Evolutionary conservation across 1,140 invertebrate species (phyloP), one percentile per base, ranked within the genome.

Genomic region (Temnothorax longispinosus): DNA sequence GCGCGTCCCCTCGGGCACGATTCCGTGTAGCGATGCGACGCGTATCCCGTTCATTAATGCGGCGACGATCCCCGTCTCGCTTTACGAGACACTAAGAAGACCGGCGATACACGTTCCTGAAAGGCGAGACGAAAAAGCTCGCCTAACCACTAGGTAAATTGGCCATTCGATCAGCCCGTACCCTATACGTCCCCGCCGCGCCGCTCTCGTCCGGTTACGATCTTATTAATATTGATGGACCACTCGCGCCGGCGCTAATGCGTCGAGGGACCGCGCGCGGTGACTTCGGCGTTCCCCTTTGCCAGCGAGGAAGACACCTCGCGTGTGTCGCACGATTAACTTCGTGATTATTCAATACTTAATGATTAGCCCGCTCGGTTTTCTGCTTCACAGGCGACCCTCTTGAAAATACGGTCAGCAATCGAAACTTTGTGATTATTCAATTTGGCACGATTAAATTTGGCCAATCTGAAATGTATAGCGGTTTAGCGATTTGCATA

Each of bases 151-250:
- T 78, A 77, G 60, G 62, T 76, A 91, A 91, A 91, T 91, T 87
- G 87, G 75, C 67, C 74, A 44, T 84, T 64, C 72, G 86, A 87
- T 78, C 90, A 64, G 52, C 81, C 77, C 27, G 27, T 58, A 82
- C 89, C 74, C 64, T 82, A 47, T 64, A 65, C 89, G 32, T 65
- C 56, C 84, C 69, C 69, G 76, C 71, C 71, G 6, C 38, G 38
- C 6, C 52, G 3, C 52, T 15, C 52, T 27, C 80, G 87, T 89
- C 65, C 86, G 78, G 78, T 89, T 88, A 87, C 80, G 81, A 88
- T 90, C 90, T 91, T 91, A 90, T 92, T 91, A 91, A 90, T 92
- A 92, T 92, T 91, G 91, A 92, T 92, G 90, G 87, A 86, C 88
- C 89, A 92, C 60, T 91, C 78, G 91, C 85, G 76, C 85, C 80